A percentile compares a stretch with the other conserved stretches of the same genome.
These are phyloP conservation scores for Buphagus erythrorhynchus DNA, from an alignment of 2,797 vertebrate species.

Conservation along the genomic window DNA sequence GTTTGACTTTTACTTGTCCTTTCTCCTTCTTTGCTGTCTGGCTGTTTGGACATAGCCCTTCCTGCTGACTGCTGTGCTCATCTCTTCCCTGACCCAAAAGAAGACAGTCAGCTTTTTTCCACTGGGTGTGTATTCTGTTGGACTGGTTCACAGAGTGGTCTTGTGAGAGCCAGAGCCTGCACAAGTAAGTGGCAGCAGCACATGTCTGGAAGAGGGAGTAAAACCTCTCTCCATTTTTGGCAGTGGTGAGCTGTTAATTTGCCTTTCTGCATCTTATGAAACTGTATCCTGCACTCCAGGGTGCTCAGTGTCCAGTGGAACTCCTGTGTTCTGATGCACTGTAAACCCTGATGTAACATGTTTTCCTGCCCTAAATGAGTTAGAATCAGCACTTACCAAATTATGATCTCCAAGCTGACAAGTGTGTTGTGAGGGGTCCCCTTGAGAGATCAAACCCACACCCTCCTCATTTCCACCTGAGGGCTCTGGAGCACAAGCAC, in stretches of 20 bases:
- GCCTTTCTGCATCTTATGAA: not conserved
- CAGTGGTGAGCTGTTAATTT: not conserved
- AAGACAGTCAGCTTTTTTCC: not conserved
- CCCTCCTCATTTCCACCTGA: not conserved
- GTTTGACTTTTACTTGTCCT: not conserved
- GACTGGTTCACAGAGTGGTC: not conserved
- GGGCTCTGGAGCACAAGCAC: not conserved
- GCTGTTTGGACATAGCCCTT: not conserved
- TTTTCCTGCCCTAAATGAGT: not conserved
- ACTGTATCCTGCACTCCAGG: not conserved
- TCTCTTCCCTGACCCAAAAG: not conserved
- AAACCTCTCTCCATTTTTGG: constrained; percentile 53
- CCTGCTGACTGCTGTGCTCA: not conserved
- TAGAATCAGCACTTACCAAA: not conserved
- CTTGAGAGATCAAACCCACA: not conserved
- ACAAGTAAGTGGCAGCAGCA: constrained; percentile 40
- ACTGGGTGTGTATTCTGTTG: not conserved
- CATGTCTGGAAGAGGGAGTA: constrained; percentile 2
- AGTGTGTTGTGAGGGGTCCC: not conserved
- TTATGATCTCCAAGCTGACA: not conserved
- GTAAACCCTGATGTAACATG: not conserved
- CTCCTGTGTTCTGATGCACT: not conserved
- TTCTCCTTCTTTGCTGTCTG: not conserved
- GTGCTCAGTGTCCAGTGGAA: not conserved
- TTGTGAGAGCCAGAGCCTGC: not conserved